Evolutionary conservation across 2,113 vertebrate genomes (phyloP).

Genomic region (Platycercus adscitus): DNA sequence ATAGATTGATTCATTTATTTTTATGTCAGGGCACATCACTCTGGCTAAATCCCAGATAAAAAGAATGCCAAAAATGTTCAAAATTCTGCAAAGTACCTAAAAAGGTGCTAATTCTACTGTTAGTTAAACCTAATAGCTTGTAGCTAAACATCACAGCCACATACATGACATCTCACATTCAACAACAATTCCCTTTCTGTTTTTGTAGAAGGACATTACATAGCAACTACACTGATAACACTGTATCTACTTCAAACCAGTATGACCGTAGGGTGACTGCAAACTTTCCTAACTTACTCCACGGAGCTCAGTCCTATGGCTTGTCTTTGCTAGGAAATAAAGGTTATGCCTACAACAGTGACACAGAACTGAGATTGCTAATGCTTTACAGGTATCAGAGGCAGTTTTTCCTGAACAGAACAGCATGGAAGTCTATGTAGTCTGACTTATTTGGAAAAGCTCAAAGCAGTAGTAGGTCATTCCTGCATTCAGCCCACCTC

Average conservation of each 20-base stretch:
- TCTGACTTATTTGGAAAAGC: background rate
- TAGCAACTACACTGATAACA: background rate
- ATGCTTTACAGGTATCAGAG: background rate
- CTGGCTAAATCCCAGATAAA: background rate
- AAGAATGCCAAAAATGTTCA: background rate
- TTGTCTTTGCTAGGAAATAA: background rate
- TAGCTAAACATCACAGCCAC: background rate
- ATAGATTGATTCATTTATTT: background rate
- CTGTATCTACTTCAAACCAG: background rate
- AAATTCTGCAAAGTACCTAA: background rate
- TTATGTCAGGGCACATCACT: background rate
- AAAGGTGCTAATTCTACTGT: background rate
- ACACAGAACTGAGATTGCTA: background rate
- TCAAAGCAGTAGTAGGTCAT: background rate
- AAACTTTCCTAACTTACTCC: background rate
- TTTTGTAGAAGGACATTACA: background rate
- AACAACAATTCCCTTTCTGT: background rate
- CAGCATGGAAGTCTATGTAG: background rate
- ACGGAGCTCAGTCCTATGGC: background rate
- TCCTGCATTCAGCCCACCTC: background rate
- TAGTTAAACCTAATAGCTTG: background rate
- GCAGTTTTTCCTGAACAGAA: background rate
- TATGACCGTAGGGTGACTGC: background rate
- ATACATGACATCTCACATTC: background rate
- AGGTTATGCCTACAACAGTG: background rate